These are phyloP conservation scores for Paelopatides confundens DNA, from an alignment of 53 echinoderm and acorn worm species.

Conservation along the genomic window DNA sequence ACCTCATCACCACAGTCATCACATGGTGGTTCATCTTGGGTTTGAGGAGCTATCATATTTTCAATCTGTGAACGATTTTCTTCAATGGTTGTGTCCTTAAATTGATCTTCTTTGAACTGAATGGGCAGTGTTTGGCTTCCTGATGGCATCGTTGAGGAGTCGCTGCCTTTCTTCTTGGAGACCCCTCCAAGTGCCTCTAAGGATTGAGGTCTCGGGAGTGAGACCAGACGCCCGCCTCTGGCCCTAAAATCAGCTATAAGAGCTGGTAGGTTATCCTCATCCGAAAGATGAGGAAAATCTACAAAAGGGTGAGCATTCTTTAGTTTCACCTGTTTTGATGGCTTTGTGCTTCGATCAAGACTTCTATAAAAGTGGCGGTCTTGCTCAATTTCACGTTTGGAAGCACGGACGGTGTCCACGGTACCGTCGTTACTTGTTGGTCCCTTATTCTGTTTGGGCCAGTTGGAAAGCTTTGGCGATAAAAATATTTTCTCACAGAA, in stretches of 20 bases:
- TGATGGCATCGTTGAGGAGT: not conserved
- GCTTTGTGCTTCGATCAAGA: conserved; percentile 71
- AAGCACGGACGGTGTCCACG: not conserved
- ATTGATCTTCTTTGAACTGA: not conserved
- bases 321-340: not conserved
- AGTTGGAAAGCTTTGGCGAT: conserved; percentile 64
- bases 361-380: conserved; percentile 36
- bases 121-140: conserved; percentile 1
- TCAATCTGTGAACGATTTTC: not conserved
- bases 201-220: conserved; percentile 17
- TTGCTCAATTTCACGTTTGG: conserved; percentile 7
- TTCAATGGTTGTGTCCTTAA: not conserved
- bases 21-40: not conserved
- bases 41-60: not conserved
- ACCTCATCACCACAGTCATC: conserved; percentile 3
- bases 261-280: conserved; percentile 66
- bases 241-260: conserved; percentile 92
- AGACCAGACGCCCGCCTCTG: conserved; percentile 81
- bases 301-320: conserved; percentile 79
- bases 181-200: not conserved
- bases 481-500: conserved; percentile 74
- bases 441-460: not conserved
- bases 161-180: not conserved
- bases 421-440: not conserved
- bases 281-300: conserved; percentile 61